Percentiles rank a stretch among this genome's conserved stretches.
phyloP scores from a whole-genome alignment of 2,888 invertebrate genomes.

The Plagodis pulveraria region DNA sequence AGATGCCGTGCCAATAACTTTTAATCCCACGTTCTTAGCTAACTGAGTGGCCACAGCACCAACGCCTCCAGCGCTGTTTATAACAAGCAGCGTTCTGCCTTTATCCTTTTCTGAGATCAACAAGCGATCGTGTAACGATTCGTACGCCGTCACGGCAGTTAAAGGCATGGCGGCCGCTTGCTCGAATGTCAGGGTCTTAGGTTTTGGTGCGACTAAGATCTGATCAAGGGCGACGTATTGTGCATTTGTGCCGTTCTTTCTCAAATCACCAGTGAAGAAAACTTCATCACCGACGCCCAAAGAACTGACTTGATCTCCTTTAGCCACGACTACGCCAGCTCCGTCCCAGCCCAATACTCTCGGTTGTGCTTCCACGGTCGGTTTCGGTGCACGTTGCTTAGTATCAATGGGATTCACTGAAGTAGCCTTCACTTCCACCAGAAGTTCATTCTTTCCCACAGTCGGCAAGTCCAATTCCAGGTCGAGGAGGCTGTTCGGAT shows the following conservation, averaged over 20 bases:
- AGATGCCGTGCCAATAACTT: slow-evolving; percentile 74
- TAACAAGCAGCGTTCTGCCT: slow-evolving; percentile 66
- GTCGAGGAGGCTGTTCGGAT: slow-evolving; percentile 66
- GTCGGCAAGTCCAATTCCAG: slow-evolving; percentile 64
- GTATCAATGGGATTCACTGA: slow-evolving; percentile 75
- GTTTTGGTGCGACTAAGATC: slow-evolving; percentile 63
- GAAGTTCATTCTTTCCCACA: slow-evolving; percentile 57
- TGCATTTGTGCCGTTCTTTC: slow-evolving; percentile 69
- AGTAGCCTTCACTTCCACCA: slow-evolving; percentile 72
- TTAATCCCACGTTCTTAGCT: slow-evolving; percentile 65
- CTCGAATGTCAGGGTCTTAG: slow-evolving; percentile 67
- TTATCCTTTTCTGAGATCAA: slow-evolving; percentile 66
- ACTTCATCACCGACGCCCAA: slow-evolving; percentile 73
- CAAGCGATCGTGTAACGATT: slow-evolving; percentile 66
- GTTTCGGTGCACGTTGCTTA: slow-evolving; percentile 68
- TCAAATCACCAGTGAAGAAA: slow-evolving; percentile 66
- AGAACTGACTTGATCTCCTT: slow-evolving; percentile 54
- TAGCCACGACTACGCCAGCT: slow-evolving; percentile 65
- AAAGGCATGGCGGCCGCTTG: slow-evolving; percentile 77
- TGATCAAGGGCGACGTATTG: slow-evolving; percentile 69
- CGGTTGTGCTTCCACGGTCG: slow-evolving; percentile 56
- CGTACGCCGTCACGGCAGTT: slow-evolving; percentile 68
- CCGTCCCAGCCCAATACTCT: slow-evolving; percentile 75
- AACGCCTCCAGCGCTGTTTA: slow-evolving; percentile 76
- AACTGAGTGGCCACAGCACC: slow-evolving; percentile 73